These are phyloP conservation scores for Eretmocerus hayati DNA, from an alignment of 2,888 invertebrate genomes.

Conservation along the genomic window DNA sequence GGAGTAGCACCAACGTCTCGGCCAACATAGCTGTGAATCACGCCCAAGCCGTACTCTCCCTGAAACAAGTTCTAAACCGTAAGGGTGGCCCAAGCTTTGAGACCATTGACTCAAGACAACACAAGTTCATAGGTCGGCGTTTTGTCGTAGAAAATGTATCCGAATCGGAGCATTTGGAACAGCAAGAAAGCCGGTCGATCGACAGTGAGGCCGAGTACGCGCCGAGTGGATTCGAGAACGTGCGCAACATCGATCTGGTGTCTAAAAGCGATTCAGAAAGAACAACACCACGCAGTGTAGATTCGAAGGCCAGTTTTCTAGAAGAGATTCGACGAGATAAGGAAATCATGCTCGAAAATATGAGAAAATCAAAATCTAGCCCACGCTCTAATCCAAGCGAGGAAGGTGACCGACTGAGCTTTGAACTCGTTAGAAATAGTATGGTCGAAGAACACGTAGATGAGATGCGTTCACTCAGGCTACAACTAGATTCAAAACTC, in stretches of 20 bases:
- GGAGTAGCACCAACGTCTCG: conserved; percentile 10
- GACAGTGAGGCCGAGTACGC: conserved; percentile 28
- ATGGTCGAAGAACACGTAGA: conserved; percentile 45
- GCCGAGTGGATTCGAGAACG: conserved; percentile 30
- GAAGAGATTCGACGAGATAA: conserved; percentile 32
- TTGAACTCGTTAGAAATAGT: conserved; percentile 40
- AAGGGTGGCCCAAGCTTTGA: conserved; percentile 8
- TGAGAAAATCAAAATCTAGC: conserved; percentile 25
- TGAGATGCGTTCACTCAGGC: conserved; percentile 47
- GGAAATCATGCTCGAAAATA: conserved; percentile 32
- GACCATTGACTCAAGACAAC: conserved; percentile 11
- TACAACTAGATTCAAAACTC: conserved; percentile 52
- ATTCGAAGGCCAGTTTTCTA: conserved; percentile 18
- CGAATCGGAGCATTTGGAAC: conserved; percentile 38
- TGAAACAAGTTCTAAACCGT: conserved; percentile 16
- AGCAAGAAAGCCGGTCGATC: conserved; percentile 30
- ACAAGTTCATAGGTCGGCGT: conserved; percentile 35
- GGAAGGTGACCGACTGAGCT: conserved; percentile 49
- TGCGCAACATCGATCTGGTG: conserved; percentile 38
- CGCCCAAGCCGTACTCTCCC: conserved; percentile 10
- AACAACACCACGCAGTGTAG: conserved; percentile 25
- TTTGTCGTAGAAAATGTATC: conserved; percentile 42
- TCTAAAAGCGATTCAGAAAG: conserved; percentile 38
- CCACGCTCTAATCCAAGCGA: neutral
- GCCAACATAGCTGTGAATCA: conserved; percentile 22